These are phyloP conservation scores for Mormyrus lacerda DNA, from an alignment of 2,113 vertebrate genomes.

Conservation along the genomic window DNA sequence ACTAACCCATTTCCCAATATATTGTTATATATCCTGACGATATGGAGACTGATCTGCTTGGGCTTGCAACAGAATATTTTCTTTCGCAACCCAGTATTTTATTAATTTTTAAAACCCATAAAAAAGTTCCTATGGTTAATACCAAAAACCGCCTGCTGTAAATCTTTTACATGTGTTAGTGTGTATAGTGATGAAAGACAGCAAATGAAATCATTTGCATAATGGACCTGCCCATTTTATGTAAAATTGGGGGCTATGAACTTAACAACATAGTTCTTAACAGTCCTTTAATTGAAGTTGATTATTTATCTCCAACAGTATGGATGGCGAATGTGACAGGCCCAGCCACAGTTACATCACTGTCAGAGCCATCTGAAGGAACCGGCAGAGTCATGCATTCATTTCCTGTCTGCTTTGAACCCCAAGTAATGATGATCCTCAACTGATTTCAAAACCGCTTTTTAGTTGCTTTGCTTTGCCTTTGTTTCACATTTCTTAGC, in stretches of 20 bases:
- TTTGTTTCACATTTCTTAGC: neutral
- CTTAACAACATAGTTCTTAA: neutral
- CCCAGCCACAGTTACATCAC: neutral
- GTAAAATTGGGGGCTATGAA: neutral
- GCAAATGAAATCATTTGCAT: neutral
- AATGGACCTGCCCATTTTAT: neutral
- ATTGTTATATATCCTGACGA: neutral
- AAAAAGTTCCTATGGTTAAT: neutral
- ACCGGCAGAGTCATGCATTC: neutral
- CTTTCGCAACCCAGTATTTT: neutral
- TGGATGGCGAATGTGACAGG: neutral
- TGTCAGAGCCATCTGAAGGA: neutral
- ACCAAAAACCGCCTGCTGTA: neutral
- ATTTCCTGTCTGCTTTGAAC: neutral
- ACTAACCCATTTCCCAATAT: neutral
- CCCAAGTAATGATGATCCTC: neutral
- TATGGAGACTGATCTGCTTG: neutral
- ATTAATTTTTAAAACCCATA: neutral
- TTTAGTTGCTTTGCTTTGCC: neutral
- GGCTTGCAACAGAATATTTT: neutral
- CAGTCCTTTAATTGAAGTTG: neutral
- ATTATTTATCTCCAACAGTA: neutral
- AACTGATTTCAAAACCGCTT: neutral
- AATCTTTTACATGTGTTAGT: neutral
- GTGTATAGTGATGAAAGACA: neutral